Conservation (phyloP, 1,140 invertebrate genomes). For the Euglossa dilemma region DNA sequence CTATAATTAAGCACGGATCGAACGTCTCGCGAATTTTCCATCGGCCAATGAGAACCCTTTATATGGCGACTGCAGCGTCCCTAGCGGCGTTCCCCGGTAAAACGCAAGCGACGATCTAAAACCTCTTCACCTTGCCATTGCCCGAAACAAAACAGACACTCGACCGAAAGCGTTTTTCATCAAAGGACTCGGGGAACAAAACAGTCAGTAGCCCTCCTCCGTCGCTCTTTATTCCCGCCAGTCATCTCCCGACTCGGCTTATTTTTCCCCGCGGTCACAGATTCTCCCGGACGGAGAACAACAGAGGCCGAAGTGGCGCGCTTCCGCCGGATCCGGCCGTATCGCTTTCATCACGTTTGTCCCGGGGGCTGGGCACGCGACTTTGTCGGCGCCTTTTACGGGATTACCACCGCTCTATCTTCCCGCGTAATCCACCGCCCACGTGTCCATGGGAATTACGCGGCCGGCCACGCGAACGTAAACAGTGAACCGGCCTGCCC, state of each 20-base stretch:
- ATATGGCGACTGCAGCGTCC: too few species aligned
- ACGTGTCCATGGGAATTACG: constrained; percentile 29
- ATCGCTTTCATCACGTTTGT: constrained; percentile 50
- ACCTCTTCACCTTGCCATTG: not conserved
- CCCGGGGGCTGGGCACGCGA: constrained; percentile 45
- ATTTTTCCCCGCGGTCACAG: not conserved
- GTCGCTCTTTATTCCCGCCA: not conserved
- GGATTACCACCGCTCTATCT: constrained; percentile 49
- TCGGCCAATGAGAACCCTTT: not conserved
- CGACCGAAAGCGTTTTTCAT: not conserved
- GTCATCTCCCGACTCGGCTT: not conserved
- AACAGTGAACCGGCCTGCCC: not conserved
- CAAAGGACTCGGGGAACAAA: not conserved
- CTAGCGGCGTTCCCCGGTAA: too few species aligned
- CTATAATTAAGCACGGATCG: not conserved
- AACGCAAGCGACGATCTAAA: not conserved
- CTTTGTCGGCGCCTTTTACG: constrained; percentile 67
- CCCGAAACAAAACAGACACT: not conserved
- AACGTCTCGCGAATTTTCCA: not conserved
- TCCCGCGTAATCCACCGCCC: constrained; percentile 59
- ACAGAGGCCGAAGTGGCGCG: not conserved
- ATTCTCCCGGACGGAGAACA: not conserved
- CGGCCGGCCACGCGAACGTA: constrained; percentile 17
- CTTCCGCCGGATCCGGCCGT: constrained; percentile 32
- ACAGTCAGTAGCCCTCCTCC: not conserved